These are phyloP conservation scores for Selene dorsalis DNA, from an alignment of 2,797 vertebrate species.

Conservation along the genomic window DNA sequence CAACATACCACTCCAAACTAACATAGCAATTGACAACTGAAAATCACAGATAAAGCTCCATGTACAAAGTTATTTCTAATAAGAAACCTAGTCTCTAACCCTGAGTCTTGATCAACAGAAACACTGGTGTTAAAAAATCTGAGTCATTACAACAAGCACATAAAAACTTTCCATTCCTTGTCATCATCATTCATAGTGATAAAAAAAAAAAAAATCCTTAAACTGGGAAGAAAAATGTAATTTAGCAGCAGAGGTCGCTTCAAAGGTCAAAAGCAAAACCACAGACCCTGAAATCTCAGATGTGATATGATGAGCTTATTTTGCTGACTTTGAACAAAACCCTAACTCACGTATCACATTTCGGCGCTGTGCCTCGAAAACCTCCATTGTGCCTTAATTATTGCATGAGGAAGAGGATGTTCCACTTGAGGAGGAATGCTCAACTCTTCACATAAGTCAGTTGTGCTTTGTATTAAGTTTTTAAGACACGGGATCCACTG, in stretches of 20 bases:
- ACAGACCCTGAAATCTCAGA: slow-evolving; percentile 27
- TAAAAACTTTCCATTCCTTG: not conserved
- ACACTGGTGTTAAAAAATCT: not conserved
- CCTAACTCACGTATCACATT: slow-evolving; percentile 14
- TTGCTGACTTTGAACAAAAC: slow-evolving; percentile 32
- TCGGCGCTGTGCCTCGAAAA: slow-evolving; percentile 18
- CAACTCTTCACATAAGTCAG: slow-evolving; percentile 42
- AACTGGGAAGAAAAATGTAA: not conserved
- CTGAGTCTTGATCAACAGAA: not conserved
- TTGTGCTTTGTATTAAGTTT: slow-evolving; percentile 39
- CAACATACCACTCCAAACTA: too few relatives aligned
- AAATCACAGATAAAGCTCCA: too few relatives aligned
- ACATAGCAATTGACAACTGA: too few relatives aligned
- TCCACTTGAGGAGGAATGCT: slow-evolving; percentile 48
- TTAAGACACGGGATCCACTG: slow-evolving; percentile 44
- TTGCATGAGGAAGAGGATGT: slow-evolving; percentile 40
- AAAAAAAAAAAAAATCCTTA: not conserved
- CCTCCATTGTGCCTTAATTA: slow-evolving; percentile 48
- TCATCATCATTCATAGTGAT: not conserved
- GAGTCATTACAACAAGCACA: not conserved
- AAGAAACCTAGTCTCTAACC: too few relatives aligned
- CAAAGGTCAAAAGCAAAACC: slow-evolving; percentile 19
- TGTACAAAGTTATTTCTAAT: too few relatives aligned
- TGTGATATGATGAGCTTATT: slow-evolving; percentile 30
- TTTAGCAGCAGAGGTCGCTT: slow-evolving; percentile 5